Evolutionary conservation across 2,797 vertebrate species (phyloP).

Genomic region (Buphagus erythrorhynchus): DNA sequence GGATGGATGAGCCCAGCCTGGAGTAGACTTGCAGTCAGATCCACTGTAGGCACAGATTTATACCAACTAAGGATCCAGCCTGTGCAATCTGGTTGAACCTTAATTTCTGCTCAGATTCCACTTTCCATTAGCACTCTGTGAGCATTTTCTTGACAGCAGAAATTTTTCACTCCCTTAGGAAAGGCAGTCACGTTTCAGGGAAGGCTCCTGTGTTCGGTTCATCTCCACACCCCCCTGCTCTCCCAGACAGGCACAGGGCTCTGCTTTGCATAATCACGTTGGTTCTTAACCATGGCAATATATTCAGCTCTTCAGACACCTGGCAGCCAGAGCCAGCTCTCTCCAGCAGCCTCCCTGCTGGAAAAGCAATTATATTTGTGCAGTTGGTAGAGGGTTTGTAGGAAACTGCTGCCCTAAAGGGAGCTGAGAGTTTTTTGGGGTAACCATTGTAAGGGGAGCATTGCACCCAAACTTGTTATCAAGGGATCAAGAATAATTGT

Average conservation of each 20-base stretch:
- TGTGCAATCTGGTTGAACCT: not conserved
- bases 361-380: conserved; percentile 11
- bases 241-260: conserved; percentile 8
- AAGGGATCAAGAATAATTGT: not conserved
- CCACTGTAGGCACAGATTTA: not conserved
- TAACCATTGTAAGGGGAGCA: not conserved
- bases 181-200: conserved; percentile 16
- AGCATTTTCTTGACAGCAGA: conserved; percentile 45
- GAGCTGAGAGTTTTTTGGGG: accelerated
- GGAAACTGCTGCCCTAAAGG: accelerated
- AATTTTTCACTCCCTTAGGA: conserved; percentile 12
- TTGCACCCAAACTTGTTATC: not conserved
- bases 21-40: not conserved
- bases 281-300: conserved; percentile 30
- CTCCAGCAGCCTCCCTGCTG: not conserved
- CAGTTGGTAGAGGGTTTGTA: not conserved
- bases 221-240: not conserved
- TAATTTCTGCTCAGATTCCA: conserved; percentile 14
- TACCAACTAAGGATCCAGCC: conserved; percentile 12
- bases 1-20: not conserved
- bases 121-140: conserved; percentile 11
- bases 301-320: conserved; percentile 43
- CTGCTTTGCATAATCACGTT: conserved; percentile 54
- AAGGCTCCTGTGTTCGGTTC: not conserved
- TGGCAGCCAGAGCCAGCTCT: conserved; percentile 9